These are phyloP conservation scores for Morpho helenor DNA, from an alignment of 2,888 invertebrate species.

Conservation along the genomic window DNA sequence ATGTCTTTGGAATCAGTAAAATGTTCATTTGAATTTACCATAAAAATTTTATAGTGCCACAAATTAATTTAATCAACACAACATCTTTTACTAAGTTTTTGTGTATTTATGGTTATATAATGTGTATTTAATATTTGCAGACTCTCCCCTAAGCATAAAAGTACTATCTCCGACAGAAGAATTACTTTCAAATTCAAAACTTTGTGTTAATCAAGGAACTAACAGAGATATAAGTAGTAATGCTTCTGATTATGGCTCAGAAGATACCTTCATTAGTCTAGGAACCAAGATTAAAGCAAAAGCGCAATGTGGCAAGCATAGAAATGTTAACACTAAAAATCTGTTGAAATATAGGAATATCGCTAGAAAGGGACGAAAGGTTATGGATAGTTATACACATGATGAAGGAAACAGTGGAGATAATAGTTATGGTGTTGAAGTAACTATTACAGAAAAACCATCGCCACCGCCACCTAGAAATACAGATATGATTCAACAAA, in stretches of 20 bases:
- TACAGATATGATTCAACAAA: conserved; percentile 39
- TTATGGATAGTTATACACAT: conserved; percentile 44
- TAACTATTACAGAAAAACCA: conserved; percentile 58
- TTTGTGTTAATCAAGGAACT: conserved; percentile 33
- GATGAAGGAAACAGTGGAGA: conserved; percentile 34
- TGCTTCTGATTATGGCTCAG: conserved; percentile 70
- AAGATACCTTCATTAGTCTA: conserved; percentile 71
- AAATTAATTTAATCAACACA: too few relatives aligned
- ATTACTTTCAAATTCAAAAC: conserved; percentile 44
- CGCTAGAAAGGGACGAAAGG: conserved; percentile 49
- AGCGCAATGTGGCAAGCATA: conserved; percentile 60
- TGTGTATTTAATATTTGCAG: conserved; percentile 31
- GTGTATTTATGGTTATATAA: too few relatives aligned
- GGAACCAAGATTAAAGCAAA: conserved; percentile 75
- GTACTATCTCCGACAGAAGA: conserved; percentile 62
- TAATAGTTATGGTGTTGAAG: conserved; percentile 57
- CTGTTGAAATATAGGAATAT: conserved; percentile 57
- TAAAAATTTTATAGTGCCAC: too few relatives aligned
- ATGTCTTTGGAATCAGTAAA: too few relatives aligned
- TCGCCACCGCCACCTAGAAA: conserved; percentile 46
- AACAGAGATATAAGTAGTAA: conserved; percentile 62
- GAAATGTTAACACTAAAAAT: conserved; percentile 50
- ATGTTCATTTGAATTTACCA: too few relatives aligned
- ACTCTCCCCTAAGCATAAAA: conserved; percentile 50
- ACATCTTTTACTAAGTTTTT: too few relatives aligned